phyloP scores from a whole-genome alignment of 2,888 invertebrate species.

The Archips crataeganus region DNA sequence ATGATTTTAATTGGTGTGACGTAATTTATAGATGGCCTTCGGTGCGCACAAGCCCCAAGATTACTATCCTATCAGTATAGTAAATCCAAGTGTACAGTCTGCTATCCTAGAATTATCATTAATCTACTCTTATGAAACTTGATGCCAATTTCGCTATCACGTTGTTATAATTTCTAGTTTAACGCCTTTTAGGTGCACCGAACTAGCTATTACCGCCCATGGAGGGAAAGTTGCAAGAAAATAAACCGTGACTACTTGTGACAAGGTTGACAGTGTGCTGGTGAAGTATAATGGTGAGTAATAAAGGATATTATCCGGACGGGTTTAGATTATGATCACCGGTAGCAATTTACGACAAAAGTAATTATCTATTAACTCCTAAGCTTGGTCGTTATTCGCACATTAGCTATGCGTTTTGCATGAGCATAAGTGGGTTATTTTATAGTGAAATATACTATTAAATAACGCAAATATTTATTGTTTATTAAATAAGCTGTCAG shows the following conservation, averaged over 20 bases:
- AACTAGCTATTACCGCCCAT: constrained; percentile 23
- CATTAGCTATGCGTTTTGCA: constrained; percentile 31
- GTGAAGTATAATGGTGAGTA: constrained; percentile 11
- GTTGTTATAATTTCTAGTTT: constrained; percentile 40
- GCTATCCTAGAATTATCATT: constrained; percentile 23
- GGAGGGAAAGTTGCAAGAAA: background rate
- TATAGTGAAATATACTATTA: no score
- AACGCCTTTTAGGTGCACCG: constrained; percentile 37
- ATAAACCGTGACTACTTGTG: background rate
- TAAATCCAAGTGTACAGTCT: background rate
- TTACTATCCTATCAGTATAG: background rate
- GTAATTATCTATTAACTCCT: constrained; percentile 44
- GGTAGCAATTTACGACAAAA: constrained; percentile 45
- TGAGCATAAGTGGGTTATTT: constrained; percentile 17
- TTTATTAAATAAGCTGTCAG: no score
- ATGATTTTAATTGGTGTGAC: no score
- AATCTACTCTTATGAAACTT: constrained; percentile 24
- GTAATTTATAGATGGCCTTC: background rate
- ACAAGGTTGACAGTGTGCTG: constrained; percentile 8
- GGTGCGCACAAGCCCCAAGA: background rate
- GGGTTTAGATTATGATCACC: constrained; percentile 41
- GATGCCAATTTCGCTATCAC: constrained; percentile 36
- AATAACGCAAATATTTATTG: no score
- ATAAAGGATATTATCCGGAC: constrained; percentile 39
- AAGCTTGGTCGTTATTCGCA: constrained; percentile 34